Evolutionary conservation across 2,797 vertebrate genomes (phyloP).

Genomic region (Adrianichthys oophorus): DNA sequence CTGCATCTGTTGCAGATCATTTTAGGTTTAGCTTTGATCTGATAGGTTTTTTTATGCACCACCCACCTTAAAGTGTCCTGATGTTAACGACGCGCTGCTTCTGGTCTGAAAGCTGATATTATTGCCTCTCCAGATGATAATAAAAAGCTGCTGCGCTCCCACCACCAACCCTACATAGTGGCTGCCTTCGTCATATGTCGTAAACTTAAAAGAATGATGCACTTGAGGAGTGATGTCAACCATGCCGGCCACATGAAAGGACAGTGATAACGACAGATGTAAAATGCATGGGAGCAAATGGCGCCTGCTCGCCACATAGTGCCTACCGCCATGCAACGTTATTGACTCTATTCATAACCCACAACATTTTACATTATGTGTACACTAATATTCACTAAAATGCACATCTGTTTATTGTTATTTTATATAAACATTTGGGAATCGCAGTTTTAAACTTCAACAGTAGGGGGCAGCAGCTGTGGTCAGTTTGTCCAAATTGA

Average conservation of each 20-base stretch:
- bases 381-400: too few species aligned
- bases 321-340: too few species aligned
- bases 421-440: too few species aligned
- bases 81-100: conserved; percentile 48
- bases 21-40: conserved; percentile 30
- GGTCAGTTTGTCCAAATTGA: too few species aligned
- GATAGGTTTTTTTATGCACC: conserved; percentile 25
- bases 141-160: conserved; percentile 58
- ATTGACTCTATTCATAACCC: too few species aligned
- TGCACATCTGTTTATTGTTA: too few species aligned
- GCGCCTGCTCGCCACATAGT: too few species aligned
- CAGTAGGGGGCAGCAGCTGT: too few species aligned
- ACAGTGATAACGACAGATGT: conserved; percentile 58
- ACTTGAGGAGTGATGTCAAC: conserved; percentile 70
- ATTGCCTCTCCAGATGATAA: conserved; percentile 69
- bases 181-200: conserved; percentile 63
- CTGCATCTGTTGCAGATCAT: conserved; percentile 43
- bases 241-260: conserved; percentile 65
- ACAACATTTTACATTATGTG: too few species aligned
- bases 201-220: conserved; percentile 50
- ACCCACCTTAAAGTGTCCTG: conserved; percentile 33
- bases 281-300: conserved; percentile 50
- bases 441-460: too few species aligned
- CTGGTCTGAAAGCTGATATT: conserved; percentile 61
- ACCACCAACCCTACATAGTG: conserved; percentile 52